Conservation (phyloP, 2,797 vertebrate genomes). For the Aotus griseimembra region DNA sequence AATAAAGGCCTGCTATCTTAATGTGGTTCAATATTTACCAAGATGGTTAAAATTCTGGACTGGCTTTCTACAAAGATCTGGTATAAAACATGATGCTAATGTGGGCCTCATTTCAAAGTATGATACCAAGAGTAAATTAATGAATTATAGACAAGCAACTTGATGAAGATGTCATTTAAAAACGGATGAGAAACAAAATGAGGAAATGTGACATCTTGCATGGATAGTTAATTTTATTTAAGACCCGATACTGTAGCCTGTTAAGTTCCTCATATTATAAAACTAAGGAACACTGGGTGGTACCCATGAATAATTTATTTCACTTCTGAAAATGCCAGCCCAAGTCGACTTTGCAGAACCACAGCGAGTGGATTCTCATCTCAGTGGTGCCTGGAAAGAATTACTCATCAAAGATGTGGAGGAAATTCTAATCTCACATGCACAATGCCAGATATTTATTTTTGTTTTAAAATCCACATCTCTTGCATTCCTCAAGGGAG, state of each 20-base stretch:
- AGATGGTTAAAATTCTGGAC: constrained; percentile 56
- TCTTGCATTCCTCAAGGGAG: constrained; percentile 24
- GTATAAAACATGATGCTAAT: constrained; percentile 11
- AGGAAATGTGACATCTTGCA: constrained; percentile 59
- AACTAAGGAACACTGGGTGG: constrained; percentile 75
- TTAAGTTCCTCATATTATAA: constrained; percentile 67
- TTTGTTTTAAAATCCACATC: constrained; percentile 24
- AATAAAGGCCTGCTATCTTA: constrained; percentile 43
- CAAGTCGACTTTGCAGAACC: constrained; percentile 31
- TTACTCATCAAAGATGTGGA: constrained; percentile 17
- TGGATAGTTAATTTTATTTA: constrained; percentile 80
- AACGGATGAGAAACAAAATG: constrained; percentile 55
- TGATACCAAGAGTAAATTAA: constrained; percentile 61
- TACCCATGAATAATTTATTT: constrained; percentile 72
- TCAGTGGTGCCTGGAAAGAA: constrained; percentile 34
- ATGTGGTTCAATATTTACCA: constrained; percentile 54
- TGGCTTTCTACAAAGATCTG: constrained; percentile 28
- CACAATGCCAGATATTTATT: constrained; percentile 16
- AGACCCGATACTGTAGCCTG: constrained; percentile 73
- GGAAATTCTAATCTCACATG: constrained; percentile 9
- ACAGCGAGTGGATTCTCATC: constrained; percentile 24
- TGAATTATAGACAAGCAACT: constrained; percentile 56
- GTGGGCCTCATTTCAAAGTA: constrained; percentile 58
- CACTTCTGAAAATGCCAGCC: constrained; percentile 48
- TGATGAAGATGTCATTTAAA: constrained; percentile 68